Conservation (phyloP, 2,797 vertebrate species). For the Acrossocheilus fasciatus region DNA sequence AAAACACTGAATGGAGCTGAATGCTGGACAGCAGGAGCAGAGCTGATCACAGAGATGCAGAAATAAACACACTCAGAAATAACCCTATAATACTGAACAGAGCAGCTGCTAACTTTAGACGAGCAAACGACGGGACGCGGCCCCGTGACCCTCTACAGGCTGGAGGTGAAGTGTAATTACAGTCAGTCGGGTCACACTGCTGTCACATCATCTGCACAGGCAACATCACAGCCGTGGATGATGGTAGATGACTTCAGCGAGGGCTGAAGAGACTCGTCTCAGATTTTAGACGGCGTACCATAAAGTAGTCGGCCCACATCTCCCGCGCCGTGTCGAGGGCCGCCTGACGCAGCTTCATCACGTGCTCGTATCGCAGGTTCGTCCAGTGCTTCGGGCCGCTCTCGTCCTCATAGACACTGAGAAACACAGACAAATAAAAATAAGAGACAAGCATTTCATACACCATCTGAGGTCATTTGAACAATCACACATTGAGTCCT, state of each 20-base stretch:
- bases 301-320: slow-evolving; percentile 89
- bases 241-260: background rate
- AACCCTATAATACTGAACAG: background rate
- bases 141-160: background rate
- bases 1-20: background rate
- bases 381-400: slow-evolving; percentile 90
- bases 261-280: background rate
- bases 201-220: background rate
- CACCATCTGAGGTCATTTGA: background rate
- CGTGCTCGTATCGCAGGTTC: slow-evolving; percentile 83
- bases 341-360: slow-evolving; percentile 91
- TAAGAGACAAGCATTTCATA: background rate
- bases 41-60: background rate
- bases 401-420: slow-evolving; percentile 81
- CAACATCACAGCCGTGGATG: background rate
- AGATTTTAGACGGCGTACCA: slow-evolving; percentile 75
- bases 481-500: too few relatives aligned
- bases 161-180: background rate
- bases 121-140: background rate
- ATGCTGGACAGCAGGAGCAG: background rate
- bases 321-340: slow-evolving; percentile 86
- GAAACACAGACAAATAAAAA: background rate
- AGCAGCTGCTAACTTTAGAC: background rate
- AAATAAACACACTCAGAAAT: background rate
- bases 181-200: background rate